Evolutionary conservation across 2,888 invertebrate genomes (phyloP).

Genomic region (Amphipoea oculea): DNA sequence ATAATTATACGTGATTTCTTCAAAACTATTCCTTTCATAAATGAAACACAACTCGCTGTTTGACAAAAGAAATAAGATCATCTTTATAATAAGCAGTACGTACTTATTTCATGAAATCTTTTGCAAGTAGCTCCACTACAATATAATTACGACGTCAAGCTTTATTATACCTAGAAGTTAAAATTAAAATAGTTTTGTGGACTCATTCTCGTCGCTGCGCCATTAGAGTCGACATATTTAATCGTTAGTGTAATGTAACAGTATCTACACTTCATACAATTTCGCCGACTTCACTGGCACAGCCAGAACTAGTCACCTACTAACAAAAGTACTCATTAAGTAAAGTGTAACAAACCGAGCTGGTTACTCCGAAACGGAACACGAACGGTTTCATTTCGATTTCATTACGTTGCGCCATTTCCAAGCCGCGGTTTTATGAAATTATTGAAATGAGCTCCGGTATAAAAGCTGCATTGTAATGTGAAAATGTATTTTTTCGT

Average conservation of each 20-base stretch:
- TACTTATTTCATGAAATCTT: background rate
- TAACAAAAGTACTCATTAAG: constrained; percentile 52
- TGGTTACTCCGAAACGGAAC: constrained; percentile 29
- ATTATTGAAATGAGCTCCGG: constrained; percentile 47
- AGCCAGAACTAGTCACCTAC: constrained; percentile 31
- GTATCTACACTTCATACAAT: constrained; percentile 18
- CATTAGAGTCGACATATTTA: constrained; percentile 39
- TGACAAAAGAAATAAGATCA: background rate
- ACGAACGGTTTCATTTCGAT: constrained; percentile 34
- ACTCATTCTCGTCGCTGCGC: constrained; percentile 12
- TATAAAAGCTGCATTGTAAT: constrained; percentile 61
- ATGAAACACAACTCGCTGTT: background rate
- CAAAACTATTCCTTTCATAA: too few relatives aligned
- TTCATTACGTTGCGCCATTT: constrained; percentile 44
- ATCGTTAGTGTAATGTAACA: constrained; percentile 29
- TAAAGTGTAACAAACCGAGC: constrained; percentile 52
- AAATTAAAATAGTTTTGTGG: constrained; percentile 35
- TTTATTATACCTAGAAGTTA: constrained; percentile 17
- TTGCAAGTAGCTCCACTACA: background rate
- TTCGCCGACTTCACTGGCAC: constrained; percentile 12
- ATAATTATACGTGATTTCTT: too few relatives aligned
- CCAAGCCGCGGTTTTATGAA: constrained; percentile 45
- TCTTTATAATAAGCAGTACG: background rate
- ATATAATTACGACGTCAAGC: constrained; percentile 20
- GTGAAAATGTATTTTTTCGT: constrained; percentile 20